Percentiles rank a stretch among this genome's conserved stretches.
phyloP scores from a whole-genome alignment of 1,140 invertebrate genomes.

The Brachionus plicatilis region DNA sequence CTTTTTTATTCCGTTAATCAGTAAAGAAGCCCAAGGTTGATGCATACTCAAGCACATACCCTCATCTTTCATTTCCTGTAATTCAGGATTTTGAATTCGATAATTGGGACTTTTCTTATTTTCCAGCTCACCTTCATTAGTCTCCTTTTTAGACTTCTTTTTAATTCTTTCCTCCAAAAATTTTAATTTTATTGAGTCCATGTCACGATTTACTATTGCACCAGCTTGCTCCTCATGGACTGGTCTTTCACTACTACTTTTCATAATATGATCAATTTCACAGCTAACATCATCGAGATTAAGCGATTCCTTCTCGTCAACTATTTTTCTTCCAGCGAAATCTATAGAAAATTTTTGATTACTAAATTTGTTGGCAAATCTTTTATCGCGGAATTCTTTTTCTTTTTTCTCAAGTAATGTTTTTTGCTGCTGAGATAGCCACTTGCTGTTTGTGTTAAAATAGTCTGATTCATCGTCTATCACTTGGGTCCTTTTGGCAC shows the following conservation, averaged over 20 bases:
- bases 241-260: not conserved
- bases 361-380: slow-evolving; percentile 65
- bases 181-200: slow-evolving; percentile 1
- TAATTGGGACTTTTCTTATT: not conserved
- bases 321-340: slow-evolving; percentile 66
- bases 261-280: not conserved
- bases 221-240: not conserved
- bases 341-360: slow-evolving; percentile 64
- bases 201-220: not conserved
- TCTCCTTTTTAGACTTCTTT: slow-evolving; percentile 35
- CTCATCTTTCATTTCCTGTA: slow-evolving; percentile 79
- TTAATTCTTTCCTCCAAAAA: not conserved
- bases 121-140: not conserved
- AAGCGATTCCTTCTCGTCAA: slow-evolving; percentile 54
- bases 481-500: slow-evolving; percentile 75
- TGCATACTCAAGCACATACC: slow-evolving; percentile 86
- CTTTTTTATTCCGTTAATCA: slow-evolving; percentile 84
- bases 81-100: slow-evolving; percentile 72
- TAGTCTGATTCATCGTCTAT: slow-evolving; percentile 93
- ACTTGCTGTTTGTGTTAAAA: slow-evolving; percentile 70
- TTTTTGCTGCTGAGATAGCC: slow-evolving; percentile 69
- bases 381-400: slow-evolving; percentile 66
- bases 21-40: slow-evolving; percentile 87
- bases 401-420: slow-evolving; percentile 66
- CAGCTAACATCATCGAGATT: not conserved